Base-by-base conservation (phyloP, 2,888 invertebrate species). In the Sphecodes monilicornis region DNA sequence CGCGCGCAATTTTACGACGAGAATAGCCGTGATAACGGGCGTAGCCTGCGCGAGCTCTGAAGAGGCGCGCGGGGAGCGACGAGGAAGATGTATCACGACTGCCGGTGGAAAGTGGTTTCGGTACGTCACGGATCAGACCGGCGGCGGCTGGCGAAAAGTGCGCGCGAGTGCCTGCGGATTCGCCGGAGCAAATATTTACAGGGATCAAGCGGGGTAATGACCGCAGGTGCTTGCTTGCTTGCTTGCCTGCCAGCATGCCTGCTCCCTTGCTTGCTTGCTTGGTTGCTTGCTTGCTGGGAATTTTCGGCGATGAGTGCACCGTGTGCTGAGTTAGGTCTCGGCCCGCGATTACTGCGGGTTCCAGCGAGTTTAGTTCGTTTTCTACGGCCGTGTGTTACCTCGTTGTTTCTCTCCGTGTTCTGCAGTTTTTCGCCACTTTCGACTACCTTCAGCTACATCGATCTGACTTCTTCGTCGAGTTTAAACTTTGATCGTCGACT, bases 1-100 rank as follows among this genome's bases (percentile, higher is more conserved):
- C 60, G 57, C 46, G 68, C 76, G 76, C 46, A 69, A 76, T 54
- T 76, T 76, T 68, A 69, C 50, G 50, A 69, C 69, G 36, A 39
- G 76, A 54, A 71, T 32, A 50, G 32, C 46, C 18, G 71, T 22
- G 22, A 71, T 71, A 46, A 41, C 46, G 43, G 70, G 8, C 10
- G 29, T 29, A 60, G 29, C 29, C 60, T 3, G n/a, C 29, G 16
- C 5, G 29, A 18, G 29, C 29, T 2, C 13, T 16, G 60, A 32
- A 32, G 16, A 32, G 60, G 29, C 6, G 29, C 8, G 8, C 18
- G 29, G 29, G 29, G 60, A 13, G 60, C 26, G 60, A 60, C 60
- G 29, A 29, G 60, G 41, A 69, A 69, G 43, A 70, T 68, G 68
- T 68, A 68, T 29, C n/a, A 29, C 43, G 43, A 46, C 43, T 18